These are phyloP conservation scores for Cliona cf. orientalis DNA, from an alignment of 37 sponge, comb jelly and placozoan species.

Conservation along the genomic window DNA sequence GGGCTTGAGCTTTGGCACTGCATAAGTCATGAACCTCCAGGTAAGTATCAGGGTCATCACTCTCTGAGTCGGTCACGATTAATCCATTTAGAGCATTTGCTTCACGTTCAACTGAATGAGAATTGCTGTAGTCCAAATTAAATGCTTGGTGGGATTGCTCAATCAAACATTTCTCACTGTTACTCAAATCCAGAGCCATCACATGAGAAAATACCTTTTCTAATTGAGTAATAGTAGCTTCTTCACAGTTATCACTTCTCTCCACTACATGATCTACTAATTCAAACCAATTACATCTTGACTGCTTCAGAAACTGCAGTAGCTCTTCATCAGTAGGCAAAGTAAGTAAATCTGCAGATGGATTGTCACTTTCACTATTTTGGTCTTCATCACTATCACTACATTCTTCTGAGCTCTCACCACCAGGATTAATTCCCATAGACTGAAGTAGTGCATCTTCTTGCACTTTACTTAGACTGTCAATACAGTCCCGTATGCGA, in stretches of 20 bases:
- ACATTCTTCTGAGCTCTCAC: not conserved
- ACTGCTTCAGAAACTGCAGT: not conserved
- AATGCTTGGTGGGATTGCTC: conserved; percentile 23
- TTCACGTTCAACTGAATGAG: not conserved
- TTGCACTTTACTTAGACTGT: conserved; percentile 8
- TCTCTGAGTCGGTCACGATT: conserved; percentile 36
- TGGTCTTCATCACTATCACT: not conserved
- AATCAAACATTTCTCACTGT: not conserved
- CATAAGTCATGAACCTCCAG: not conserved
- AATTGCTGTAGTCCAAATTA: not conserved
- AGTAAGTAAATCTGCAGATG: not conserved
- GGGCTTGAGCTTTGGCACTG: not conserved
- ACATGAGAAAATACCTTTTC: not conserved
- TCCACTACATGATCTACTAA: not conserved
- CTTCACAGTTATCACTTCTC: not conserved
- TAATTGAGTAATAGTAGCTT: not conserved
- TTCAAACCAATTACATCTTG: conserved; percentile 17
- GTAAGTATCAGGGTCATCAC: conserved; percentile 13
- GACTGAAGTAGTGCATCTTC: not conserved
- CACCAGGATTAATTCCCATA: conserved; percentile 6
- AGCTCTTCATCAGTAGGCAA: not conserved
- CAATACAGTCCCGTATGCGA: conserved; percentile 10
- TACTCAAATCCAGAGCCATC: not conserved
- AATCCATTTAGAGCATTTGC: conserved; percentile 4
- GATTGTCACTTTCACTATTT: not conserved